Percentiles rank a stretch among this genome's conserved stretches.
These are phyloP conservation scores for Corythornis vintsioides DNA, from an alignment of 2,113 vertebrate species.

Conservation along the genomic window DNA sequence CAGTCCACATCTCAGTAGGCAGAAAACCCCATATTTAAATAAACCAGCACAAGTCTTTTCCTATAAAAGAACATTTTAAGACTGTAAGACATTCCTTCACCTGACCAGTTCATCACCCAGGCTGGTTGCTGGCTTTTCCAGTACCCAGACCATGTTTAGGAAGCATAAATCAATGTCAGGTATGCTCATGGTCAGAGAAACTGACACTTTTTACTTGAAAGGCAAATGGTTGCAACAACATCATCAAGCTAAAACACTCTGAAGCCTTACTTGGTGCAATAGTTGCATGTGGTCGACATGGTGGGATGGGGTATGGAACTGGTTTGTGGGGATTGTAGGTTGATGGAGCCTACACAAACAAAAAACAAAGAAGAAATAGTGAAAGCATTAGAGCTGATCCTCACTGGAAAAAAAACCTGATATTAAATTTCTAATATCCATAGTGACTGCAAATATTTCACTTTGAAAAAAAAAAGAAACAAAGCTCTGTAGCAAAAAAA, in stretches of 20 bases:
- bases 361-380: conserved; percentile 31
- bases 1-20: background rate
- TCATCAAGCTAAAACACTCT: background rate
- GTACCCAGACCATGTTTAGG: background rate
- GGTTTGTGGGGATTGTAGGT: conserved; percentile 96
- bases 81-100: background rate
- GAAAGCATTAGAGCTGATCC: conserved; percentile 10
- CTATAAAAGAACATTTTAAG: background rate
- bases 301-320: conserved; percentile 97
- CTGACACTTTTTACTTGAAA: background rate
- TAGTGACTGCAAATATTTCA: background rate
- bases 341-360: conserved; percentile 85
- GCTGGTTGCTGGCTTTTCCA: background rate
- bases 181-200: background rate
- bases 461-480: background rate
- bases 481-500: background rate
- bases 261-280: conserved; percentile 95
- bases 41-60: background rate
- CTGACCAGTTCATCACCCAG: background rate
- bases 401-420: background rate
- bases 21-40: background rate
- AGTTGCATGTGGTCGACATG: conserved; percentile 93
- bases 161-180: background rate
- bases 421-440: background rate
- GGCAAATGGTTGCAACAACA: conserved; percentile 1